Conservation (phyloP, 2,797 vertebrate species). For the Hippocampus kuda region DNA sequence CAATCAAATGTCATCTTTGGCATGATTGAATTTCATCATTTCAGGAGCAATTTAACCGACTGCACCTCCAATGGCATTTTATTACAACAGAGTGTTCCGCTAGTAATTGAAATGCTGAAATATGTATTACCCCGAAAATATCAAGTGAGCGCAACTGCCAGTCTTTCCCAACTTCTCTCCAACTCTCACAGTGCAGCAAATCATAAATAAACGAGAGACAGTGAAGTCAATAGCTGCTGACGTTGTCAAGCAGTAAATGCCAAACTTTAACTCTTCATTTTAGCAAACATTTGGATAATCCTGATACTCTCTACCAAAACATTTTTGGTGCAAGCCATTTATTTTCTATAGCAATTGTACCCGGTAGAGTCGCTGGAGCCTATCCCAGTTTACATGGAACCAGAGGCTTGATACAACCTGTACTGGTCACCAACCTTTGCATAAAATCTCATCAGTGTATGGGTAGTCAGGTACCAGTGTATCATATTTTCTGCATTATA, state of each 20-base stretch:
- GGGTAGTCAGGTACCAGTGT: too few relatives aligned
- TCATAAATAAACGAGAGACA: neutral
- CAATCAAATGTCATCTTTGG: neutral
- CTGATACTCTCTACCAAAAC: neutral
- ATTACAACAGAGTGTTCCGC: neutral
- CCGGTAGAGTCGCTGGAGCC: too few relatives aligned
- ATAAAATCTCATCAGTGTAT: too few relatives aligned
- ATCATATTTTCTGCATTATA: too few relatives aligned
- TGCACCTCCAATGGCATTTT: neutral
- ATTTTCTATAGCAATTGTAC: too few relatives aligned
- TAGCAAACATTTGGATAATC: neutral
- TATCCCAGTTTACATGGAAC: too few relatives aligned
- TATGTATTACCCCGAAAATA: conserved; percentile 1
- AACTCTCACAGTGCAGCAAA: neutral
- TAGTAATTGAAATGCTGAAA: neutral
- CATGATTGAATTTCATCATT: neutral
- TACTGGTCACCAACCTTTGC: too few relatives aligned
- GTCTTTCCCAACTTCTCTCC: neutral
- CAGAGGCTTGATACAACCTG: too few relatives aligned
- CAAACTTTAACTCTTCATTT: neutral
- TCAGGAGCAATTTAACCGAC: neutral
- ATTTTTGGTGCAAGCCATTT: too few relatives aligned
- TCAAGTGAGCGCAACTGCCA: neutral
- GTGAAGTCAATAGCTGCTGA: neutral
- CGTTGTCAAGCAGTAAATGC: neutral